These are phyloP conservation scores for Ariolimax columbianus DNA, from an alignment of 2,888 invertebrate genomes.

Conservation along the genomic window DNA sequence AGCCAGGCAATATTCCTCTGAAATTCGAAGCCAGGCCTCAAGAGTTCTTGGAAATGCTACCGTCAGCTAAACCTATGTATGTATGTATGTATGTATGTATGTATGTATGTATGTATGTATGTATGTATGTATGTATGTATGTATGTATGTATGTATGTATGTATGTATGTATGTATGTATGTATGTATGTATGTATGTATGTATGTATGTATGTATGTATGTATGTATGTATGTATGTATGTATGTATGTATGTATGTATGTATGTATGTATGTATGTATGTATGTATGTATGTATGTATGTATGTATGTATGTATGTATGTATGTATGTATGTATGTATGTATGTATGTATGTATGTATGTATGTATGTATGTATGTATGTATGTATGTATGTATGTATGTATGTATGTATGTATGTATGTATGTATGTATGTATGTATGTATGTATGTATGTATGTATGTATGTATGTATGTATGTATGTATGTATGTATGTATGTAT, in stretches of 20 bases:
- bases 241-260: background rate
- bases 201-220: background rate
- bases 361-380: no score
- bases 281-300: background rate
- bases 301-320: background rate
- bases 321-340: background rate
- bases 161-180: background rate
- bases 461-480: background rate
- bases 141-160: background rate
- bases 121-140: background rate
- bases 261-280: background rate
- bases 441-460: background rate
- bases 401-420: no score
- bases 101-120: background rate
- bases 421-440: background rate
- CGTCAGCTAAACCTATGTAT: background rate
- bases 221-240: background rate
- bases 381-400: no score
- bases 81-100: background rate
- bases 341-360: no score
- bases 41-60: background rate
- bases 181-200: background rate
- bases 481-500: no score
- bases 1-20: background rate
- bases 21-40: background rate